phyloP scores from a whole-genome alignment of 2,888 invertebrate species.

The Dorcus hopei region DNA sequence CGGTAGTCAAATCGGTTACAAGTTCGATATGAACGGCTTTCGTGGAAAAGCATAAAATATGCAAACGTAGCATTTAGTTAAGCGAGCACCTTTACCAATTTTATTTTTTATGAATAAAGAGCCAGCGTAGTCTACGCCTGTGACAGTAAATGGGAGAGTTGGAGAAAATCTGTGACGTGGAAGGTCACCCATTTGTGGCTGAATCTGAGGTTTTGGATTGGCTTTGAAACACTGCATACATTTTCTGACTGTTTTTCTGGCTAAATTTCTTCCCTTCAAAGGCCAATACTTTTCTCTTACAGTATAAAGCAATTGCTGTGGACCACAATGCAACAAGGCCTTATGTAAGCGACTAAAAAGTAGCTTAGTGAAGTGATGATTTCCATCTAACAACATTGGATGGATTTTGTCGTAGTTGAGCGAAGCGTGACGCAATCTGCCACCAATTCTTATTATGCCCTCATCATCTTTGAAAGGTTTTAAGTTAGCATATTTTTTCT shows the following conservation, averaged over 20 bases:
- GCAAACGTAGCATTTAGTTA: slow-evolving; percentile 21
- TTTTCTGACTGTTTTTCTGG: neutral
- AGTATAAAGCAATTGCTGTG: slow-evolving; percentile 1
- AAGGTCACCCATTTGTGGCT: slow-evolving; percentile 7
- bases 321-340: slow-evolving; percentile 6
- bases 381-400: slow-evolving; percentile 1
- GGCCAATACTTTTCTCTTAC: slow-evolving; percentile 12
- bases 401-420: slow-evolving; percentile 9
- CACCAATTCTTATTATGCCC: slow-evolving; percentile 8
- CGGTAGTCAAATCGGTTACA: slow-evolving; percentile 32
- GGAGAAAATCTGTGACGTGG: slow-evolving; percentile 2
- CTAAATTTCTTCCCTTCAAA: no score
- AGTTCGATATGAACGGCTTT: slow-evolving; percentile 40
- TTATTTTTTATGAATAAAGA: slow-evolving; percentile 17
- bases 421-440: neutral
- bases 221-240: slow-evolving; percentile 5
- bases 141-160: slow-evolving; percentile 4
- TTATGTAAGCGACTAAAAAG: no score
- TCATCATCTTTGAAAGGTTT: slow-evolving; percentile 8
- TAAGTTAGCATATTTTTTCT: neutral
- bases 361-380: slow-evolving; percentile 3
- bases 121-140: slow-evolving; percentile 20
- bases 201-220: neutral
- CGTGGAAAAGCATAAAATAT: slow-evolving; percentile 35
- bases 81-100: neutral